phyloP scores from a whole-genome alignment of 2,888 invertebrate species.

The Diplazon laetatorius region DNA sequence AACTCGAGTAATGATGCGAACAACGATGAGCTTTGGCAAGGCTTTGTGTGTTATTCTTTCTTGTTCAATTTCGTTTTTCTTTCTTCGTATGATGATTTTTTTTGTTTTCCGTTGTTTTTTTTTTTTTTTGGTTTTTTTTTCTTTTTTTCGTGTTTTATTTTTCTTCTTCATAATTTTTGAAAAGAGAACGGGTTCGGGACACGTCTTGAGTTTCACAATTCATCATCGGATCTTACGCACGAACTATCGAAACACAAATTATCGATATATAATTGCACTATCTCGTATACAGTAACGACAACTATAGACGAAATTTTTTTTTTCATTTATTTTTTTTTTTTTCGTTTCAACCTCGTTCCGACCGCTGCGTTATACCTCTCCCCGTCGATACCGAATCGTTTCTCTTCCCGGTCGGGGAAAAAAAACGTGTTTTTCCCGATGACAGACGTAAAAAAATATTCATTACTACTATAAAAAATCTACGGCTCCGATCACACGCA shows the following conservation, averaged over 20 bases:
- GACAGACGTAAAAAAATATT: constrained; percentile 66
- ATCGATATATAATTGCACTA: constrained; percentile 67
- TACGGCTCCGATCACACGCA: constrained; percentile 46
- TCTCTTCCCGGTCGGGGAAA: constrained; percentile 23
- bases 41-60: constrained; percentile 57
- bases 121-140: constrained; percentile 9
- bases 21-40: constrained; percentile 70
- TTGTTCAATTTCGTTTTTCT: constrained; percentile 13
- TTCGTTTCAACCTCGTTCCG: background rate
- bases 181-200: constrained; percentile 48
- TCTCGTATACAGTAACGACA: constrained; percentile 67
- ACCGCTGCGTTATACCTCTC: constrained; percentile 27
- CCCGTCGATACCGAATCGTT: constrained; percentile 30
- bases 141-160: background rate
- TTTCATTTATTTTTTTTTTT: too few relatives aligned
- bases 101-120: constrained; percentile 11
- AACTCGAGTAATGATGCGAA: constrained; percentile 66
- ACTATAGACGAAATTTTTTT: constrained; percentile 61
- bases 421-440: constrained; percentile 41
- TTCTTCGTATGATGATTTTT: constrained; percentile 23
- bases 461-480: constrained; percentile 65
- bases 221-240: constrained; percentile 34
- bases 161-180: background rate
- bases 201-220: constrained; percentile 46
- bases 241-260: constrained; percentile 55